Evolutionary conservation across 2,113 vertebrate genomes (phyloP).

Genomic region (Colinus virginianus): DNA sequence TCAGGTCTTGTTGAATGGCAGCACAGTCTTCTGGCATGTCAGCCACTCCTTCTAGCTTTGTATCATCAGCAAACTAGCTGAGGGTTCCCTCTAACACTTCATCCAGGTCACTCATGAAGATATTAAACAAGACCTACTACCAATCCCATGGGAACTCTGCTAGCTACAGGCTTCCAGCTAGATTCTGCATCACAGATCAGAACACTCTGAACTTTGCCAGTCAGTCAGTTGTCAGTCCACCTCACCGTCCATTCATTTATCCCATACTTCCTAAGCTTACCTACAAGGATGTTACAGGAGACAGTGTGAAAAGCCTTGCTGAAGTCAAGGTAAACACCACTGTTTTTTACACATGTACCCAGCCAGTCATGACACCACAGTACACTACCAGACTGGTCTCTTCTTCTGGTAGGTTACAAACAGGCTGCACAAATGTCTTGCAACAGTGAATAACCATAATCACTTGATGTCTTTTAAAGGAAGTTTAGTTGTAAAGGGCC

Average conservation of each 20-base stretch:
- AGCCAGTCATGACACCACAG: neutral
- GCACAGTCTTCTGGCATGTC: neutral
- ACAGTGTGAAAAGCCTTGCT: neutral
- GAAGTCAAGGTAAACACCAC: neutral
- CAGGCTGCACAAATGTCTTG: neutral
- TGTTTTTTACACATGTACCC: neutral
- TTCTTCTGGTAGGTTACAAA: neutral
- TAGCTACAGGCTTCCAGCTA: neutral
- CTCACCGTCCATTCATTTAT: neutral
- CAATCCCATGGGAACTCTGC: too few relatives aligned
- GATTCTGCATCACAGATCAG: neutral
- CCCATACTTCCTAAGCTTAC: neutral
- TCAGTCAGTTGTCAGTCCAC: neutral
- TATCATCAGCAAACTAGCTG: neutral
- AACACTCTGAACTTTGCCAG: neutral
- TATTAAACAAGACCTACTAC: neutral
- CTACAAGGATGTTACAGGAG: neutral
- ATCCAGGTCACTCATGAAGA: neutral
- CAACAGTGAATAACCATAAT: neutral
- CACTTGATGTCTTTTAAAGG: neutral
- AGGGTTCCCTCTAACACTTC: neutral
- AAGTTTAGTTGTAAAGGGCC: neutral
- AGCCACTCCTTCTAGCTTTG: neutral
- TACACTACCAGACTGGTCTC: neutral
- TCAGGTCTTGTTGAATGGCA: neutral